Base-by-base conservation (phyloP, 1,140 invertebrate genomes). In the Fopius arisanus region DNA sequence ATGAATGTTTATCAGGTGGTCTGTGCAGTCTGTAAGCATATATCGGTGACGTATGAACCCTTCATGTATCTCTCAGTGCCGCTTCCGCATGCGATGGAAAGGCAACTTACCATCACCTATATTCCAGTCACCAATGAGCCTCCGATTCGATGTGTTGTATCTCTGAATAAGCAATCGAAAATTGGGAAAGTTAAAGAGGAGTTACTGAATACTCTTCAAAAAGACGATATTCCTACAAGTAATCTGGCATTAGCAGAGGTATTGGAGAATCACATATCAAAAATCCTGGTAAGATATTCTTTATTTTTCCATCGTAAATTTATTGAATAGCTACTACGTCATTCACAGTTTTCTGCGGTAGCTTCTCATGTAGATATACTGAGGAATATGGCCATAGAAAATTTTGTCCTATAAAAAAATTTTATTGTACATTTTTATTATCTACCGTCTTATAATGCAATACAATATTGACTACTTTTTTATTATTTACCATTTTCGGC, bases 51-150 rank as follows among this genome's bases (percentile, higher is more conserved):
- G 9, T 93, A 92, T 78, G 93, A 94, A 78, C 92, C 93, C 33
- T 94, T 94, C 76, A 93, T 93, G 92, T 93, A 93, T 82, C 86
- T 94, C 2, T 92, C 92, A 16, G 90, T 94, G 40, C 92, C 92
- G 6, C 84, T 94, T 68, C 92, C 92, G 54, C 89, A 91, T 77
- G 92, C 92, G 14, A 91, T 92, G 88, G 91, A 93, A 78, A 88
- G 89, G 72, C 91, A 92, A 82, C 83, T 94, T 70, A 91, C 85
- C 80, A 88, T 93, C 21, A 91, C 90, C n/a, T 92, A 90, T 80
- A 85, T 92, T 76, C 87, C 90, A 73, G 84, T 87, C 21, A 89
- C 84, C 68, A 83, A 83, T 40, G 82, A 80, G 21, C 75, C 85
- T 19, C 89, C 91, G 3, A 81, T 89, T 1, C 85, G 89, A 33